Percentiles rank a stretch among this genome's conserved stretches.
Evolutionary conservation across 2,888 invertebrate genomes (phyloP).

Genomic region (Terebella lapidaria): DNA sequence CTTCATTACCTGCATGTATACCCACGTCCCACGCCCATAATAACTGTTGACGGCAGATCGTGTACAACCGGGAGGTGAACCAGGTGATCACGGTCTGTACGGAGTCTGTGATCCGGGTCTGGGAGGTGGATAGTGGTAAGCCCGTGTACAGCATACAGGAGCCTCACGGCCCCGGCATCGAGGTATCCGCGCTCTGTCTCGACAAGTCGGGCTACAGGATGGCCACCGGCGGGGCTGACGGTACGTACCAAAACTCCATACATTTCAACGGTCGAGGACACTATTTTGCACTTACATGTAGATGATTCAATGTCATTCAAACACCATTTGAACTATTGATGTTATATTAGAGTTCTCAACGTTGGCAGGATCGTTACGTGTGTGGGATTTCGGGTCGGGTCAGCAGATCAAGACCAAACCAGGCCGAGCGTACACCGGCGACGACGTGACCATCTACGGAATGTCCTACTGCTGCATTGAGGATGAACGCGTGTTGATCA

Average conservation of each 20-base stretch:
- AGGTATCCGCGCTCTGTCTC: conserved; percentile 45
- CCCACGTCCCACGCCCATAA: no score
- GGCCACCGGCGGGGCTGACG: conserved; percentile 47
- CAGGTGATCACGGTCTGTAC: conserved; percentile 49
- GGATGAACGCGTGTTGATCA: conserved; percentile 36
- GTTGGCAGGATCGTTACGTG: conserved; percentile 47
- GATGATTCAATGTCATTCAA: no score
- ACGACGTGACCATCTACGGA: conserved; percentile 30
- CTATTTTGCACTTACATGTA: no score
- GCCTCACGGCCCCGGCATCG: conserved; percentile 42
- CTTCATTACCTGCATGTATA: no score
- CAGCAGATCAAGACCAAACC: conserved; percentile 42
- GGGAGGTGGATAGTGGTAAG: conserved; percentile 49
- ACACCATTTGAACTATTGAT: no score
- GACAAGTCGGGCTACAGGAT: conserved; percentile 47
- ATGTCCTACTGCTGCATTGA: conserved; percentile 19
- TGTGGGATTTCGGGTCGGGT: conserved; percentile 53
- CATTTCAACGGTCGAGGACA: no score
- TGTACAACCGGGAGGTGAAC: conserved; percentile 41
- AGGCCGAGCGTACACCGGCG: conserved; percentile 18
- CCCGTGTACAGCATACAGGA: conserved; percentile 42
- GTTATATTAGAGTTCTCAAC: no score
- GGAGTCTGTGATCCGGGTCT: conserved; percentile 47
- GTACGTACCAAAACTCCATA: conserved; percentile 29
- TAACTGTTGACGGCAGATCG: no score